Evolutionary conservation across 2,888 invertebrate genomes (phyloP), one percentile per base, ranked within the genome.

Genomic region (Colostygia pectinataria): DNA sequence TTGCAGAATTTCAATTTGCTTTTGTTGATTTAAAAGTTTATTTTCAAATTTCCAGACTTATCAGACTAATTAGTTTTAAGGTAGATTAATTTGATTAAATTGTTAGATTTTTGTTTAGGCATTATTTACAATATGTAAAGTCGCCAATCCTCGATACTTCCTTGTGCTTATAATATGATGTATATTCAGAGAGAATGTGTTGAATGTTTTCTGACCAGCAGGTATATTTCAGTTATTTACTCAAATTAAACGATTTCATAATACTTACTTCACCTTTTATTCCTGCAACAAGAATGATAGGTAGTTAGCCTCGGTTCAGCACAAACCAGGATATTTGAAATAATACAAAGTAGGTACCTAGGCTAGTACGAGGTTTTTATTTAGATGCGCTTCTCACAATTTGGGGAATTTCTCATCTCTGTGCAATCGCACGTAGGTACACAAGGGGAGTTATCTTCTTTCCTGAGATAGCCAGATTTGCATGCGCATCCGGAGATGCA

Each of bases 101-200:
- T 40, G 18, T 38, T 50, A 12, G 12, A 1, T 43, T 43, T 25
- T 45, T 55, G 39, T 51, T 55, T 24, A 39, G 71, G 71, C 72
- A 47, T 60, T 74, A 78, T 80, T 83, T 83, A 80, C 80, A 38
- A 23, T n/a, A 6, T 53, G 83, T 83, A 84, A 87, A 82, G 77
- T 59, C 62, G 76, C 76, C 68, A 25, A 13, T 23, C 49, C 20
- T 29, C 65, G 54, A 71, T 77, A 74, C 86, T 89, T 87, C 68
- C 88, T 89, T 89, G 87, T 82, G 84, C 59, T 67, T 88, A 88
- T 87, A 85, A 70, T 50, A 1, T 9, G 55, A n/a, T n/a, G 70
- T 87, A 86, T 87, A 89, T 82, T 77, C 83, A 85, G 87, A 89
- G 89, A 73, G 70, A 85, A 86, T 66, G 84, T 68, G 62, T 74